Evolutionary conservation across 2,888 invertebrate species (phyloP).

Genomic region (Cetonia aurata): DNA sequence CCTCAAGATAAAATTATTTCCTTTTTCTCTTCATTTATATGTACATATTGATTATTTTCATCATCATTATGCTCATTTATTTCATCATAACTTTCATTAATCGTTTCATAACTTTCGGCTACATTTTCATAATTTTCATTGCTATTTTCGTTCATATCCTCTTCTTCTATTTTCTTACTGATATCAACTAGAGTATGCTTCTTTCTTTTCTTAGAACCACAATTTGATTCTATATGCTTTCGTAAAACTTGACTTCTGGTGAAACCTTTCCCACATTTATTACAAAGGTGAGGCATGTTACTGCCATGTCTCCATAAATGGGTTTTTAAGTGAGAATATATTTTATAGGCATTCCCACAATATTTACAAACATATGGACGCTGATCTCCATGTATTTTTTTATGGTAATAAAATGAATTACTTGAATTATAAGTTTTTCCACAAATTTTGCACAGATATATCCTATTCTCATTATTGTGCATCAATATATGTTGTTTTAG

Average conservation of each 20-base stretch:
- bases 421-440: slow-evolving; percentile 41
- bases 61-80: not conserved
- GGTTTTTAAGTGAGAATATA: slow-evolving; percentile 38
- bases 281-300: slow-evolving; percentile 30
- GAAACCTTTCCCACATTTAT: slow-evolving; percentile 40
- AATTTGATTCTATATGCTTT: slow-evolving; percentile 37
- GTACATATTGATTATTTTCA: not conserved
- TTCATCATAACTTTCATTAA: slow-evolving; percentile 1
- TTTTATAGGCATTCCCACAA: slow-evolving; percentile 41
- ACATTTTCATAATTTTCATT: not conserved
- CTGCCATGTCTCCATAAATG: slow-evolving; percentile 41
- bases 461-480: slow-evolving; percentile 33
- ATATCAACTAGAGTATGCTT: not conserved
- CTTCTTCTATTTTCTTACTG: slow-evolving; percentile 2
- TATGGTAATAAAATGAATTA: slow-evolving; percentile 42
- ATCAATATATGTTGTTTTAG: slow-evolving; percentile 35
- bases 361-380: slow-evolving; percentile 38
- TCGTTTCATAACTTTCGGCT: not conserved
- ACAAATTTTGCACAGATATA: slow-evolving; percentile 39
- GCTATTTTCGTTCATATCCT: slow-evolving; percentile 5
- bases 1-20: slow-evolving; percentile 10
- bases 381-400: slow-evolving; percentile 40
- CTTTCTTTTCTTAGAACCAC: slow-evolving; percentile 33
- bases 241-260: slow-evolving; percentile 26
- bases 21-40: not conserved